phyloP scores from a whole-genome alignment of 2,113 vertebrate genomes.

The Chloebia gouldiae region DNA sequence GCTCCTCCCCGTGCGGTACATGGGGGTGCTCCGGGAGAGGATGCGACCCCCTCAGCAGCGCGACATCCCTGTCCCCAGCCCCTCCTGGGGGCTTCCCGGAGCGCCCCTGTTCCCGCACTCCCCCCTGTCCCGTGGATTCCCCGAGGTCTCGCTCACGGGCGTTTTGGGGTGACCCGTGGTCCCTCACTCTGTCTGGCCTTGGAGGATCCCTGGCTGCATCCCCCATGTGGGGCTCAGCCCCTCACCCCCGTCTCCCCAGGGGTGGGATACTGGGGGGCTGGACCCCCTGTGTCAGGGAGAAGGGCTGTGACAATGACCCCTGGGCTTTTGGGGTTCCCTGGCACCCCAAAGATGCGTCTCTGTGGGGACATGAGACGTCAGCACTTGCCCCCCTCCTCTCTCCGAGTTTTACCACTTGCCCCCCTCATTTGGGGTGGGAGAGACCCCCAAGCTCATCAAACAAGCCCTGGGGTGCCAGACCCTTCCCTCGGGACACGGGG shows the following conservation, averaged over 20 bases:
- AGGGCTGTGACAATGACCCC: accelerated
- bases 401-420: accelerated
- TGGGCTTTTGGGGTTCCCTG: not conserved
- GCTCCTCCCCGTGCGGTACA: not conserved
- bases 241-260: accelerated
- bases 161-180: not conserved
- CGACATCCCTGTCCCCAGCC: not conserved
- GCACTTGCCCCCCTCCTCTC: accelerated
- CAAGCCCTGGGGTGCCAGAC: not conserved
- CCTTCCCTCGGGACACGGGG: not conserved
- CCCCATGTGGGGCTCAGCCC: not conserved
- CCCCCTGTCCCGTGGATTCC: no score
- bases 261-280: not conserved
- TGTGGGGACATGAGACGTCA: not conserved
- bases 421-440: accelerated
- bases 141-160: not conserved
- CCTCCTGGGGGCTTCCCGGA: not conserved
- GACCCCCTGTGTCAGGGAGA: not conserved
- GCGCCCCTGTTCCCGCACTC: not conserved
- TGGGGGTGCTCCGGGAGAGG: not conserved
- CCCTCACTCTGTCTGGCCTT: not conserved
- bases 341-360: not conserved
- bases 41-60: not conserved
- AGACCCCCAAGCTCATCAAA: not conserved
- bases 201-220: not conserved